phyloP scores from a whole-genome alignment of 2,797 vertebrate genomes.

The Muraenolepis orangiensis region DNA sequence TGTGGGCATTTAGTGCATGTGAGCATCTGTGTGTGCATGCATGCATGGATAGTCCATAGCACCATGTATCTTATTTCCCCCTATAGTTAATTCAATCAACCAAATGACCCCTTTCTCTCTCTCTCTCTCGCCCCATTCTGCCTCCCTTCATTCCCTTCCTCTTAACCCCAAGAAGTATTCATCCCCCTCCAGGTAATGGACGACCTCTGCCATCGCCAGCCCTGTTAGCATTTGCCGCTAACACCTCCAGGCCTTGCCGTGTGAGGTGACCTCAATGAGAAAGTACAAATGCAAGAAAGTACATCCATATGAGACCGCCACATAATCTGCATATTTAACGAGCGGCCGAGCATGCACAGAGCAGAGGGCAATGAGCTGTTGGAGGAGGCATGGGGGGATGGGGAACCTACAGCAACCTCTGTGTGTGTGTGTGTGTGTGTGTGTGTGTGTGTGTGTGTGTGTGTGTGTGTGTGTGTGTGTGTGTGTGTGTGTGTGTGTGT shows the following conservation, averaged over 20 bases:
- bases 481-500: too few species aligned
- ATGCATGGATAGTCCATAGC: conserved; percentile 37
- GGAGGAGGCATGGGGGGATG: background rate
- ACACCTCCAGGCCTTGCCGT: conserved; percentile 1
- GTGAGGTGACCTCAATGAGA: conserved; percentile 64
- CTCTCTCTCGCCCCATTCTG: background rate
- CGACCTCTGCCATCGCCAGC: background rate
- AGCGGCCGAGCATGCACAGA: conserved; percentile 60
- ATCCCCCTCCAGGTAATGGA: background rate
- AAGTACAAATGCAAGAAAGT: conserved; percentile 52
- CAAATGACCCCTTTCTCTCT: background rate
- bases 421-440: background rate
- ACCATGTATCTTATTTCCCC: conserved; percentile 3
- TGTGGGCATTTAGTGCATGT: background rate
- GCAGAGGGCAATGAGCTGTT: conserved; percentile 48
- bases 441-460: background rate
- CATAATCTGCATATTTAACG: conserved; percentile 63
- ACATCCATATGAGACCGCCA: conserved; percentile 70
- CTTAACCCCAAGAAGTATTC: background rate
- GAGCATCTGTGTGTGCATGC: conserved; percentile 22
- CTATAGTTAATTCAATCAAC: background rate
- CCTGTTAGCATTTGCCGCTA: conserved; percentile 1
- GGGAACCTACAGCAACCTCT: conserved; percentile 61
- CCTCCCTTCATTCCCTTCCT: background rate
- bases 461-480: background rate